A percentile compares a stretch with the other conserved stretches of the same genome.
phyloP scores from a whole-genome alignment of 2,113 vertebrate species.

The Seriola dumerili region DNA sequence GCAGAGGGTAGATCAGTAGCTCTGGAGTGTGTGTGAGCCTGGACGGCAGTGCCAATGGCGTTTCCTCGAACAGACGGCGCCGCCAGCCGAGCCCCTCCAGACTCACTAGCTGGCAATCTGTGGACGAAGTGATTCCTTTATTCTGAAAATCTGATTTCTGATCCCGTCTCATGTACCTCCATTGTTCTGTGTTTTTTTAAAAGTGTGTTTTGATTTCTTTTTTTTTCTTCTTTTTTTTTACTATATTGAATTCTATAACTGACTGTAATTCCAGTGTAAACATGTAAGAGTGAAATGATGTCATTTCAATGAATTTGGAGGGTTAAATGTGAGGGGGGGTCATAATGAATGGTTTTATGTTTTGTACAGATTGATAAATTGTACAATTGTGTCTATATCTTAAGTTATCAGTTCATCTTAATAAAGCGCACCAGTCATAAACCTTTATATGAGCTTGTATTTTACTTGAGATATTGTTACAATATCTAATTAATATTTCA shows the following conservation, averaged over 20 bases:
- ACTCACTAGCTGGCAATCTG: constrained; percentile 35
- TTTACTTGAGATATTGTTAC: background rate
- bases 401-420: constrained; percentile 84
- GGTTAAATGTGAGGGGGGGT: constrained; percentile 65
- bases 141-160: constrained; percentile 42
- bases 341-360: constrained; percentile 75
- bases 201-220: constrained; percentile 53
- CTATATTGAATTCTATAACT: constrained; percentile 70
- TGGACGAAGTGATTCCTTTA: constrained; percentile 48
- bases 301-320: constrained; percentile 70
- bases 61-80: constrained; percentile 68
- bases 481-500: background rate
- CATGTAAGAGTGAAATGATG: constrained; percentile 60
- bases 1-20: constrained; percentile 36
- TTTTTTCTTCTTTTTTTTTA: constrained; percentile 55
- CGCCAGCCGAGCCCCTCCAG: constrained; percentile 45
- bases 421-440: constrained; percentile 84
- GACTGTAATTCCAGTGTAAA: constrained; percentile 81
- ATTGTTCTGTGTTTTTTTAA: constrained; percentile 54
- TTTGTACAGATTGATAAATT: constrained; percentile 84
- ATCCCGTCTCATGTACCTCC: constrained; percentile 58
- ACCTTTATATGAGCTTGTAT: constrained; percentile 51
- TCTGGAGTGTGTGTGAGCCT: constrained; percentile 39
- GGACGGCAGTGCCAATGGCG: constrained; percentile 72
- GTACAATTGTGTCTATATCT: constrained; percentile 84